Evolutionary conservation across 2,797 vertebrate genomes (phyloP), one percentile per base, ranked within the genome.

Genomic region (Characodon lateralis): DNA sequence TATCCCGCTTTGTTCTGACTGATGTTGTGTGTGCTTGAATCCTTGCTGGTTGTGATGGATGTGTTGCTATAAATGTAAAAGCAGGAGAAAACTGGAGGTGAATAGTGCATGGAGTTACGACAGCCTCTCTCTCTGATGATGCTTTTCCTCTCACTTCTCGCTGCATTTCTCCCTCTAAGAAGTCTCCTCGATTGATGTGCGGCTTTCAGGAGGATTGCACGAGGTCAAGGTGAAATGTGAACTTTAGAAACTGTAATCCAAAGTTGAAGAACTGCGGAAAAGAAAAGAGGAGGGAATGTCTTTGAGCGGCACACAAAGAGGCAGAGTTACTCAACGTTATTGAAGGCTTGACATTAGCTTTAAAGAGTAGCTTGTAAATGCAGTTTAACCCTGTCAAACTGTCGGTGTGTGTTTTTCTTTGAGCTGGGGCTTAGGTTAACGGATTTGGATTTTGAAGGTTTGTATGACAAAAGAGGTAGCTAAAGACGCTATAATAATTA

Each of bases 141-240:
- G 41, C 79, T 26, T 71, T 28, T 18, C 88, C 82, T 82, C 78
- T 85, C 85, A 77, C 87, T 89, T 81, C 83, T 86, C 75, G 12
- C 65, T 0, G 31, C 66, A 6, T 76, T 81, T 85, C 80, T 87
- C 72, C 59, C 61, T 48, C 43, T 56, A 79, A 80, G 70, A 86
- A 75, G 78, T 82, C 87, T 87, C 68, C 63, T 73, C 87, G 86
- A 81, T 87, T 91, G 88, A 91, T 91, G 85, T 84, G 85, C 77
- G 72, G 82, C 81, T 89, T 90, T 90, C 74, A 78, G 81, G 85
- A 83, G 76, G 83, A 89, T 89, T 85, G 83, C 86, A 73, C 82
- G 53, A 82, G 91, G 87, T 91, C 89, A 90, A 91, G 85, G 86
- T 91, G 86, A 91, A 86, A 72, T 58, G 41, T 77, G 86, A 90